A percentile compares a stretch with the other conserved stretches of the same genome.
phyloP scores from a whole-genome alignment of 2,797 vertebrate genomes.

The Muraenolepis orangiensis region DNA sequence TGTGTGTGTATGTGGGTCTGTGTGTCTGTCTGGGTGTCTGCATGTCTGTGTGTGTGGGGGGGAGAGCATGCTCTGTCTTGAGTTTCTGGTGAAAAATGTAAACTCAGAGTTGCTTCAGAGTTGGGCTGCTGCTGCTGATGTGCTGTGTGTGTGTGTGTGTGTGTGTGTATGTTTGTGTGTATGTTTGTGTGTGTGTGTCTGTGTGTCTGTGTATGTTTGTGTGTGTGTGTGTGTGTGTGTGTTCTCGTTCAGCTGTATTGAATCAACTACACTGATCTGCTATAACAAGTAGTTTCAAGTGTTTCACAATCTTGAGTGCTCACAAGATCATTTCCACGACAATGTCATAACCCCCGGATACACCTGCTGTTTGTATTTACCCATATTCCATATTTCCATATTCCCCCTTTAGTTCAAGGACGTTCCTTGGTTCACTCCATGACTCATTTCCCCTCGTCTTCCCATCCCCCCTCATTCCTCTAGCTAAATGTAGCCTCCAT shows the following conservation, averaged over 20 bases:
- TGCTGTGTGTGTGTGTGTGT: background rate
- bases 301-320: background rate
- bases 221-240: background rate
- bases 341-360: background rate
- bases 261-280: no score
- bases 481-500: constrained; percentile 13
- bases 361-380: background rate
- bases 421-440: background rate
- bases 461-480: background rate
- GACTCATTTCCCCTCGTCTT: no score
- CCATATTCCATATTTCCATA: background rate
- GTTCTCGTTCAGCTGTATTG: no score
- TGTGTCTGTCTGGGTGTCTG: no score
- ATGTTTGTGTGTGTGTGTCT: background rate
- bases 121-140: no score
- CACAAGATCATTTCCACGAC: background rate
- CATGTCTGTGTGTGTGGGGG: no score
- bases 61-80: no score
- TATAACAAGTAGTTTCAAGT: background rate
- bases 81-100: no score
- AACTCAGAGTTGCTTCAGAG: no score
- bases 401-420: background rate
- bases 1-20: no score
- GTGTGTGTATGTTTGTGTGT: no score
- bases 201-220: background rate